A percentile compares a stretch with the other conserved stretches of the same genome.
phyloP scores from a whole-genome alignment of 2,113 vertebrate species.

The Vireo altiloquus region DNA sequence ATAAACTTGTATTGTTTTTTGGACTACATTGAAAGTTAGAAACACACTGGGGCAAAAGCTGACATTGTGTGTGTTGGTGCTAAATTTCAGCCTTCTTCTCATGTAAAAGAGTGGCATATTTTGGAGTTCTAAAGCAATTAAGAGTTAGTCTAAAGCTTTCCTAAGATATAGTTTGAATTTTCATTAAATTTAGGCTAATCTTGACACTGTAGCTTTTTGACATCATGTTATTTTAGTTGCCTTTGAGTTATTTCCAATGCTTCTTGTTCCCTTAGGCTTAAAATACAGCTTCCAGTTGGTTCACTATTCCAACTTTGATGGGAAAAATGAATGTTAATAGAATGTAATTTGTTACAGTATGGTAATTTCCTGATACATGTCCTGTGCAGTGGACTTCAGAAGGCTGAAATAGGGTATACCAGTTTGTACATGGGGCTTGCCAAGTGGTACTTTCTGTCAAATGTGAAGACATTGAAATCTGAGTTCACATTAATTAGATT shows the following conservation, averaged over 20 bases:
- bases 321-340: background rate
- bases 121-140: background rate
- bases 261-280: background rate
- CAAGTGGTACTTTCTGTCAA: background rate
- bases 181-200: background rate
- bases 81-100: background rate
- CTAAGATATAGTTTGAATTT: background rate
- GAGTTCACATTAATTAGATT: background rate
- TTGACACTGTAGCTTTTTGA: background rate
- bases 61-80: background rate
- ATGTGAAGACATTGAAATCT: background rate
- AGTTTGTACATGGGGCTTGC: background rate
- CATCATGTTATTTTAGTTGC: background rate
- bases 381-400: background rate
- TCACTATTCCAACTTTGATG: background rate
- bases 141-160: background rate
- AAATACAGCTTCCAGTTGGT: background rate
- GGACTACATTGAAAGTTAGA: background rate
- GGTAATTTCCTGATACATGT: background rate
- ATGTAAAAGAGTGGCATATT: background rate
- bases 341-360: background rate
- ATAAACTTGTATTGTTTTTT: background rate
- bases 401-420: background rate
- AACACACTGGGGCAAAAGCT: background rate
- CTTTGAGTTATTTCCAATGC: background rate